Evolutionary conservation across 1,140 invertebrate genomes (phyloP), one percentile per base, ranked within the genome.

Genomic region (Listronotus bonariensis): DNA sequence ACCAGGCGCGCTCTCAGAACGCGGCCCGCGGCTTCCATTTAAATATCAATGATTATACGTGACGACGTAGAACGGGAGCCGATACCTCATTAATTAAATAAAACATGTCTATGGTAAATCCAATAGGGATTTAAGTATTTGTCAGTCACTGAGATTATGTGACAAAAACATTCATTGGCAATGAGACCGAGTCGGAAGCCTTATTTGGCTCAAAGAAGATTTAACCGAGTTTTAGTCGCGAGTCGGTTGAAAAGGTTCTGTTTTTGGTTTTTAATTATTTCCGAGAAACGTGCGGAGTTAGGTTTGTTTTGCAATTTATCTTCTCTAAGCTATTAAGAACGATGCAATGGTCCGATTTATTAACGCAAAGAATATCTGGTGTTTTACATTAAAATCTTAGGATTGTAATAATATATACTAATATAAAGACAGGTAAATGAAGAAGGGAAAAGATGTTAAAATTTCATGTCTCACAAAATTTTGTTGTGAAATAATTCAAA

Each of bases 61-160:
- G 72, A 74, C 64, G 70, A 67, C 63, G 54, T 63, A 57, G 59
- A 68, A 70, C 65, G 55, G 67, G 59, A 40, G 62, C 52, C 67
- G 67, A 64, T 72, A 74, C 71, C 69, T 72, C 72, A 71, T 74
- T 74, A 74, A 74, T 74, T 74, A 72, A 72, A 68, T 72, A 71
- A 74, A 74, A 72, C 72, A 73, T 72, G 72, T 72, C 71, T 70
- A 73, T 62, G 68, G 63, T 67, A 68, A 72, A 70, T 70, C 68
- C 72, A 69, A 72, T 71, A 68, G 70, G 70, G 68, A 69, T 70
- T 70, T 70, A 68, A 68, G 72, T 71, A 74, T 74, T 74, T 74
- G 72, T 72, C 72, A 74, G 71, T 55, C 60, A 67, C 72, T 68
- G 72, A 72, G 70, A 74, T 74, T 74, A 74, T 72, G 72, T 74